These are phyloP conservation scores for Morpho deidamia DNA, from an alignment of 2,888 invertebrate genomes.

Conservation along the genomic window DNA sequence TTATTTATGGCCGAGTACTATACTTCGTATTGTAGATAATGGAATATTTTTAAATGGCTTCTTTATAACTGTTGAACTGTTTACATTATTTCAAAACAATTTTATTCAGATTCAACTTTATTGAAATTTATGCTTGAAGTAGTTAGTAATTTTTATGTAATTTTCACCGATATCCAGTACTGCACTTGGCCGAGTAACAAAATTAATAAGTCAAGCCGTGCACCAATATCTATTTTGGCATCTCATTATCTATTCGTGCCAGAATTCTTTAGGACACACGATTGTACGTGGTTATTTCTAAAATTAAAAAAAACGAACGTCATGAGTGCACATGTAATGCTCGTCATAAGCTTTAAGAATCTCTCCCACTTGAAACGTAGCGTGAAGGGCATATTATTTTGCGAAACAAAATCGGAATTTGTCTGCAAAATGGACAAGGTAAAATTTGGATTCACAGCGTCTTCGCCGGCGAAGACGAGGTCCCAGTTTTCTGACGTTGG, in stretches of 20 bases:
- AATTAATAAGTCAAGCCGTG: conserved; percentile 34
- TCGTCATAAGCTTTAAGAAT: background rate
- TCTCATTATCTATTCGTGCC: conserved; percentile 34
- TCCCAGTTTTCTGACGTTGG: no score
- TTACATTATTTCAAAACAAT: no score
- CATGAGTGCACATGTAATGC: conserved; percentile 6
- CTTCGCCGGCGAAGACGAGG: no score
- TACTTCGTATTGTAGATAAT: no score
- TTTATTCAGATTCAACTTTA: background rate
- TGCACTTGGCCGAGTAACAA: conserved; percentile 37
- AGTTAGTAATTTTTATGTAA: conserved; percentile 11
- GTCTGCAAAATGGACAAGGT: no score
- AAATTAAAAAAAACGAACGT: conserved; percentile 8
- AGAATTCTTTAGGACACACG: conserved; percentile 29
- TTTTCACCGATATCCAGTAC: conserved; percentile 35
- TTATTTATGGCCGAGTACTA: no score
- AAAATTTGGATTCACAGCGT: no score
- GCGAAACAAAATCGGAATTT: no score
- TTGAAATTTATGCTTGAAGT: background rate
- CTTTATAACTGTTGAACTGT: no score
- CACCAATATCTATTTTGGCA: conserved; percentile 33
- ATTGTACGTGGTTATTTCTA: conserved; percentile 20
- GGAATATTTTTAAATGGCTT: no score
- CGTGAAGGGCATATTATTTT: background rate
- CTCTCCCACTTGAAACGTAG: conserved; percentile 1